A percentile compares a stretch with the other conserved stretches of the same genome.
Evolutionary conservation across 2,113 vertebrate genomes (phyloP).

Genomic region (Platysteira castanea): DNA sequence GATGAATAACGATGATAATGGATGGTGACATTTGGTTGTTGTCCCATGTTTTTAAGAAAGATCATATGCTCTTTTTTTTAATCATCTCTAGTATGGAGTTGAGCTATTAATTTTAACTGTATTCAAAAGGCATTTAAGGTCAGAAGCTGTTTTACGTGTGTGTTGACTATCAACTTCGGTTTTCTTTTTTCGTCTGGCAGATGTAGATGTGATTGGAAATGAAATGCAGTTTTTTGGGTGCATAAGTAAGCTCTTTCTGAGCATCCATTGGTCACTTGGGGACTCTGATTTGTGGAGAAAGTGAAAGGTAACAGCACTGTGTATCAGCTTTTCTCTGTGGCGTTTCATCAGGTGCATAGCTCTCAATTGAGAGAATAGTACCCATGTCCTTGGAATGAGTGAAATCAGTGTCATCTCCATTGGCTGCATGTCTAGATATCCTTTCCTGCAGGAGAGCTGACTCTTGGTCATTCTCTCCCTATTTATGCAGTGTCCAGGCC

Average conservation of each 20-base stretch:
- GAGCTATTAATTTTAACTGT: not conserved
- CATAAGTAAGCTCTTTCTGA: not conserved
- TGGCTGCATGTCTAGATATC: not conserved
- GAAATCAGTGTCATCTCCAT: not conserved
- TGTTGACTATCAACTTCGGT: not conserved
- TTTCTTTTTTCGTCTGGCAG: not conserved
- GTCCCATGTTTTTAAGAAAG: not conserved
- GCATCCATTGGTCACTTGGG: not conserved
- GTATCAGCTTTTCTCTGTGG: not conserved
- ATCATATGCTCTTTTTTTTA: not conserved
- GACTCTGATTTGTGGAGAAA: not conserved
- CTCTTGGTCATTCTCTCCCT: not conserved
- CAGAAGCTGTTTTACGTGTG: not conserved
- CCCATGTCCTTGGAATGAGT: not conserved
- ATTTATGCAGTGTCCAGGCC: not conserved
- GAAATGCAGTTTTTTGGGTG: not conserved
- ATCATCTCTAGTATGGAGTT: not conserved
- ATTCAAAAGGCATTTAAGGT: not conserved
- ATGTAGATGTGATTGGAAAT: not conserved
- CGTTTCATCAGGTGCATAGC: not conserved
- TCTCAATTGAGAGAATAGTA: not conserved
- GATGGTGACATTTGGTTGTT: not conserved
- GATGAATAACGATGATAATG: not conserved
- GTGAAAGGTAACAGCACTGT: not conserved
- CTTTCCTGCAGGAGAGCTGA: not conserved